Percentiles rank a stretch among this genome's conserved stretches.
Evolutionary conservation across 92 coral and sea anemone genomes (phyloP).

Genomic region (Phenganax subtilis): DNA sequence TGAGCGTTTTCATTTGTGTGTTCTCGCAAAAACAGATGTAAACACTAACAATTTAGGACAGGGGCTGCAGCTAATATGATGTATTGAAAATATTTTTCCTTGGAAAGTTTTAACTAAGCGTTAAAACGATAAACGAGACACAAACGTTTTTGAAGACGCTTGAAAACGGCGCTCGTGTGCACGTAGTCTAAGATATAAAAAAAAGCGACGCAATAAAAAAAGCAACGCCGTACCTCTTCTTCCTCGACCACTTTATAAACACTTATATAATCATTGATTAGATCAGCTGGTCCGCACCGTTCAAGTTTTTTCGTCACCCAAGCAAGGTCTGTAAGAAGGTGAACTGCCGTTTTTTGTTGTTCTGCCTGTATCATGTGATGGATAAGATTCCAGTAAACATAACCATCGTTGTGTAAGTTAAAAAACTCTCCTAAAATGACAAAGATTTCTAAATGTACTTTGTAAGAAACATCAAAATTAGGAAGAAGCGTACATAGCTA

Average conservation of each 20-base stretch:
- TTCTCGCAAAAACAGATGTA: too few relatives aligned
- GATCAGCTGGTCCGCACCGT: constrained; percentile 81
- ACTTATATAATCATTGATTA: constrained; percentile 69
- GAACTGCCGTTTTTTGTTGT: constrained; percentile 51
- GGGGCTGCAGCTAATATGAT: too few relatives aligned
- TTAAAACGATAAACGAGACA: too few relatives aligned
- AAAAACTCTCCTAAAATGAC: constrained; percentile 55
- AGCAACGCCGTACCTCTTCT: constrained; percentile 22
- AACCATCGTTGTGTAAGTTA: constrained; percentile 70
- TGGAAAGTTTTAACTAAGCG: too few relatives aligned
- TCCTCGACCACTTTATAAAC: constrained; percentile 43
- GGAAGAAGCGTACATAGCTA: not conserved
- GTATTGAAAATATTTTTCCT: too few relatives aligned
- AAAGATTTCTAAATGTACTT: not conserved
- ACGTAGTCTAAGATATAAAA: not conserved
- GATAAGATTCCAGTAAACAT: constrained; percentile 83
- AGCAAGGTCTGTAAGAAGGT: constrained; percentile 60
- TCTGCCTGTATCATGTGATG: constrained; percentile 80
- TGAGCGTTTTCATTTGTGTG: too few relatives aligned
- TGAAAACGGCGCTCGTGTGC: too few relatives aligned
- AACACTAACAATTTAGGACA: too few relatives aligned
- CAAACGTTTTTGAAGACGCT: too few relatives aligned
- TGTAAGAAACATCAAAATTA: not conserved
- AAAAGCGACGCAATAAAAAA: not conserved
- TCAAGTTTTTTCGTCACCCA: constrained; percentile 81